A percentile compares a stretch with the other conserved stretches of the same genome.
phyloP scores from a whole-genome alignment of 2,888 invertebrate species.

The Parasteatoda lunata region DNA sequence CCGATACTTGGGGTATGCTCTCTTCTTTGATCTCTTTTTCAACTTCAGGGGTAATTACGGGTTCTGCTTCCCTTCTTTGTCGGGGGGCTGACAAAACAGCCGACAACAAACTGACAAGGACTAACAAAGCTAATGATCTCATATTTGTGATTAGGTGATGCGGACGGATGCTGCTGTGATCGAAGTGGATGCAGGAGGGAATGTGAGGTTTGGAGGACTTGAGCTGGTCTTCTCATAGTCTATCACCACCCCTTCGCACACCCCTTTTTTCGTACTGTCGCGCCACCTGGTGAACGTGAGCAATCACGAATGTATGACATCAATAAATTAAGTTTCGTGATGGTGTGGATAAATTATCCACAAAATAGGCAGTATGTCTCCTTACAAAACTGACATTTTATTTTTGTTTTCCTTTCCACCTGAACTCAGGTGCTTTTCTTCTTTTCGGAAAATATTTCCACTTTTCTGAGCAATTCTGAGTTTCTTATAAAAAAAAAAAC shows the following conservation, averaged over 20 bases:
- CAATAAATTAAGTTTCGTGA: constrained; percentile 27
- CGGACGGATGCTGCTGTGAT: constrained; percentile 20
- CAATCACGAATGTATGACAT: constrained; percentile 28
- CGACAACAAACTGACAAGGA: constrained; percentile 18
- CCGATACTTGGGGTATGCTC: constrained; percentile 25
- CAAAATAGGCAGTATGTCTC: constrained; percentile 16
- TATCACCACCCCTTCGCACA: constrained; percentile 24
- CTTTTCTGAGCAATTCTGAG: background rate
- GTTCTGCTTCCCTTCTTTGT: constrained; percentile 22
- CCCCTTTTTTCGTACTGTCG: background rate
- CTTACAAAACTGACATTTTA: constrained; percentile 24
- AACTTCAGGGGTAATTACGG: constrained; percentile 27
- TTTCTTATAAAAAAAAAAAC: no score
- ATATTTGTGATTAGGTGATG: constrained; percentile 11
- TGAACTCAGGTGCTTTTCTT: constrained; percentile 19
- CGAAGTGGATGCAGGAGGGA: constrained; percentile 19
- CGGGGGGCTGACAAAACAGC: constrained; percentile 30
- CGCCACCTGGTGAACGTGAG: constrained; percentile 40
- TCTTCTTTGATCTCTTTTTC: constrained; percentile 25
- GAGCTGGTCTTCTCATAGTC: constrained; percentile 58
- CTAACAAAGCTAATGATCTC: constrained; percentile 33
- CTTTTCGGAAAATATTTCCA: background rate
- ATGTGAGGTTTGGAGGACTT: constrained; percentile 15
- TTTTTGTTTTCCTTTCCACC: constrained; percentile 8
- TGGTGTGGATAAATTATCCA: constrained; percentile 34